A percentile compares a stretch with the other conserved stretches of the same genome.
Evolutionary conservation across 1,140 invertebrate species (phyloP).

Genomic region (Melipona quadrifasciata): DNA sequence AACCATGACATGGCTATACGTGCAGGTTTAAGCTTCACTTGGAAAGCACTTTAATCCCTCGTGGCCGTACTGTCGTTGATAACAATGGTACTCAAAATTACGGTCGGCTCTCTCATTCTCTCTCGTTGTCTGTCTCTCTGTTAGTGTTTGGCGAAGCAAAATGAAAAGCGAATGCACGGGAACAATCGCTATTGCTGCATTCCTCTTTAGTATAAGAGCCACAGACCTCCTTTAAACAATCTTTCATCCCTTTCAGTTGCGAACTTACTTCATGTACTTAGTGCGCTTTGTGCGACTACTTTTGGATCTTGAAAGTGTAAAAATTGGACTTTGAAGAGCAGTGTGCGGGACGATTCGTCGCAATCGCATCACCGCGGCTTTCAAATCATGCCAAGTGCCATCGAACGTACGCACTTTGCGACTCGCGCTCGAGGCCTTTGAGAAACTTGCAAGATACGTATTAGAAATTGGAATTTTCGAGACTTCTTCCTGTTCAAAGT

Average conservation of each 20-base stretch:
- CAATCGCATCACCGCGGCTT: background rate
- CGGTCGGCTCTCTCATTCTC: background rate
- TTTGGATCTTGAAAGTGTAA: background rate
- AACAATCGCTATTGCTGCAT: background rate
- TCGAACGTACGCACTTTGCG: background rate
- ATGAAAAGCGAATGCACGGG: background rate
- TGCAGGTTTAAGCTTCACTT: constrained; percentile 11
- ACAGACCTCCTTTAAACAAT: background rate
- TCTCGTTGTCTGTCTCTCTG: constrained; percentile 3
- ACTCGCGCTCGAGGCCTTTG: background rate
- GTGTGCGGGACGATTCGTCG: background rate
- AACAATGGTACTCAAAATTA: constrained; percentile 31
- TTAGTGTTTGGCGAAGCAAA: constrained; percentile 24
- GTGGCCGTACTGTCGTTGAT: background rate
- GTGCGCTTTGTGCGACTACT: background rate
- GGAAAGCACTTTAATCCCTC: constrained; percentile 22
- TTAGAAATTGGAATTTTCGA: background rate
- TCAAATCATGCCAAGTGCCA: background rate
- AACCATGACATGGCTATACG: background rate
- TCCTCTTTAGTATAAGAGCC: background rate
- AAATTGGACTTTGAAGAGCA: background rate
- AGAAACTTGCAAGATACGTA: background rate
- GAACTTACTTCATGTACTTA: background rate
- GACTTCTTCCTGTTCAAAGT: background rate
- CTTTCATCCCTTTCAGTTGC: background rate